These are phyloP conservation scores for Parasteatoda tepidariorum DNA, from an alignment of 1,140 invertebrate species.

Conservation along the genomic window DNA sequence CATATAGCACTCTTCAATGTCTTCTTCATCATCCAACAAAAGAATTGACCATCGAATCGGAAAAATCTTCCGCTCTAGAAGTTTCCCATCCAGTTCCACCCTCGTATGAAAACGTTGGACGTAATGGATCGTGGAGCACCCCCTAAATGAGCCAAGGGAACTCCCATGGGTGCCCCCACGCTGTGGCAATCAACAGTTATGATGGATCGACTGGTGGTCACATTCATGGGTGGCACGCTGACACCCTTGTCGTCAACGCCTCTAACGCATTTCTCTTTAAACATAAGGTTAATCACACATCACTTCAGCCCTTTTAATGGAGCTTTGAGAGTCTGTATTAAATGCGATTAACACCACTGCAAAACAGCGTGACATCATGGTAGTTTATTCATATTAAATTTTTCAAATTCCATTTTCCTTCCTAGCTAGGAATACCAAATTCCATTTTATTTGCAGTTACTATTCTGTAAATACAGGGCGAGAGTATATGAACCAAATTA, in stretches of 20 bases:
- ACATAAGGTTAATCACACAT: too few species aligned
- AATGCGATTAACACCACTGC: too few species aligned
- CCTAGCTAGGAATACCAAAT: too few species aligned
- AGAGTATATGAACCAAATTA: too few species aligned
- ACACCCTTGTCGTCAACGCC: slow-evolving; percentile 13
- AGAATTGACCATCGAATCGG: slow-evolving; percentile 4
- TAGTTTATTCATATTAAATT: too few species aligned
- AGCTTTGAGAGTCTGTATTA: too few species aligned
- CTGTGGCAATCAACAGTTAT: slow-evolving; percentile 18
- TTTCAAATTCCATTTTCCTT: too few species aligned
- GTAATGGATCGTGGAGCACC: slow-evolving; percentile 18
- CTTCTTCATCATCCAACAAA: not conserved
- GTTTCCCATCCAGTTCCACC: slow-evolving; percentile 9
- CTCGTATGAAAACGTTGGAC: not conserved
- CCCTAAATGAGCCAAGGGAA: not conserved
- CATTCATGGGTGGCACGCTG: not conserved
- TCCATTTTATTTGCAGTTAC: too few species aligned
- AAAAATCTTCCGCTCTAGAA: slow-evolving; percentile 24
- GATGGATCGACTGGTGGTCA: not conserved
- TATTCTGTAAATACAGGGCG: too few species aligned
- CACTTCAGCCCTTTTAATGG: too few species aligned
- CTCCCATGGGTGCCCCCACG: not conserved
- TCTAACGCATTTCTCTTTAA: not conserved
- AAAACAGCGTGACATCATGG: too few species aligned
- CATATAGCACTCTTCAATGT: not conserved